Conservation (phyloP, 2,113 vertebrate genomes). For the Phasianus colchicus region DNA sequence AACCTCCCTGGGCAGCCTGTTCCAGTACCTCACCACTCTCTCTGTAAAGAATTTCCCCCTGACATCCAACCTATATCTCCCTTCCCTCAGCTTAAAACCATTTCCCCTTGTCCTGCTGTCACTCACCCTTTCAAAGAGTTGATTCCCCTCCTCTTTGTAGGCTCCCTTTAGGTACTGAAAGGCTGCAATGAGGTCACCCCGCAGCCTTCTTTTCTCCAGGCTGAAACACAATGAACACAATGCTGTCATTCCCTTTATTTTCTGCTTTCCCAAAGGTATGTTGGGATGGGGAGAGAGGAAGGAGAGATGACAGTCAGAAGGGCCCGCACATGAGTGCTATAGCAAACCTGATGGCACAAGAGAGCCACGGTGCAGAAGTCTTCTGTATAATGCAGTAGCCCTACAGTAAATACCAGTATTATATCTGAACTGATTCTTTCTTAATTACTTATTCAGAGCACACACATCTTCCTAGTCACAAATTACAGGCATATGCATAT, state of each 20-base stretch:
- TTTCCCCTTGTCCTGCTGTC: too few relatives aligned
- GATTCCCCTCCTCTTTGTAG: too few relatives aligned
- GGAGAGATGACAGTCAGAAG: neutral
- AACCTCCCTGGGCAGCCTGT: too few relatives aligned
- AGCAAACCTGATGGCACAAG: neutral
- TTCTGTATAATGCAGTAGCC: neutral
- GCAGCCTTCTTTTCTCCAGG: too few relatives aligned
- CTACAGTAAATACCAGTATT: neutral
- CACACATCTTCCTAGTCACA: slow-evolving; percentile 8
- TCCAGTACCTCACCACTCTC: too few relatives aligned
- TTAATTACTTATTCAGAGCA: slow-evolving; percentile 32
- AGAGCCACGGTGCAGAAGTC: neutral
- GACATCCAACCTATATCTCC: too few relatives aligned
- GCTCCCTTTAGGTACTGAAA: too few relatives aligned
- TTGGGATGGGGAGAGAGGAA: neutral
- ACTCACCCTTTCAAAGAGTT: too few relatives aligned
- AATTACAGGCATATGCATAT: neutral
- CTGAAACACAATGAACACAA: too few relatives aligned
- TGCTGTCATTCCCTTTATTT: neutral
- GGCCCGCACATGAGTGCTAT: neutral
- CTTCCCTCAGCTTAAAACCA: too few relatives aligned
- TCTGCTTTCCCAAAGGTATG: neutral
- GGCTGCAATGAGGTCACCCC: too few relatives aligned
- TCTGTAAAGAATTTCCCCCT: too few relatives aligned
- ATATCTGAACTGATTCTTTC: neutral